phyloP scores from a whole-genome alignment of 2,797 vertebrate genomes.

The Enoplosus armatus region DNA sequence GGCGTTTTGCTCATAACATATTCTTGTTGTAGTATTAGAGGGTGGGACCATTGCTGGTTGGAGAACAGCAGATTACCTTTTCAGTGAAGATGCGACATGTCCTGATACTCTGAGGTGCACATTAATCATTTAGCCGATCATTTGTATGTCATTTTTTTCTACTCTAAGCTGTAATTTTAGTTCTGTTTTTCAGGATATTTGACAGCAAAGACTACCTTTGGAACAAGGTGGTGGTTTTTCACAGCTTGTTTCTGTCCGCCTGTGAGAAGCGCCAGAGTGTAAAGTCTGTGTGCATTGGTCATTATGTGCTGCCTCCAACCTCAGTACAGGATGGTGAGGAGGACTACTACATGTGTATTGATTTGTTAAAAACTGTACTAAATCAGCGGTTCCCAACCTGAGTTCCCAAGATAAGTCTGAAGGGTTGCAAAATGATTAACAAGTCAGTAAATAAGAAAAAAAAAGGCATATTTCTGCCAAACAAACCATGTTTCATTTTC shows the following conservation, averaged over 20 bases:
- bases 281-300: conserved; percentile 86
- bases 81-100: conserved; percentile 90
- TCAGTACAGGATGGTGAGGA: conserved; percentile 91
- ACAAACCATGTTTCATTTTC: neutral
- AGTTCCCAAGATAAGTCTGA: neutral
- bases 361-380: neutral
- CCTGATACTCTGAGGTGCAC: conserved; percentile 89
- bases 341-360: conserved; percentile 9
- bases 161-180: neutral
- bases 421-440: neutral
- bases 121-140: neutral
- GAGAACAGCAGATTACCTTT: conserved; percentile 88
- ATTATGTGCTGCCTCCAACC: conserved; percentile 92
- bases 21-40: conserved; percentile 80
- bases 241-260: conserved; percentile 87
- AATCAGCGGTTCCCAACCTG: neutral
- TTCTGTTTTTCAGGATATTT: conserved; percentile 85
- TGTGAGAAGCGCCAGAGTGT: conserved; percentile 78
- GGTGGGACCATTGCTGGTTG: conserved; percentile 80
- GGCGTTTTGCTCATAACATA: neutral
- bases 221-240: conserved; percentile 91
- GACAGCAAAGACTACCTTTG: conserved; percentile 88
- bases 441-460: neutral
- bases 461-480: neutral
- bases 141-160: neutral